Conservation (phyloP, 2,113 vertebrate species). For the Otolemur garnettii region DNA sequence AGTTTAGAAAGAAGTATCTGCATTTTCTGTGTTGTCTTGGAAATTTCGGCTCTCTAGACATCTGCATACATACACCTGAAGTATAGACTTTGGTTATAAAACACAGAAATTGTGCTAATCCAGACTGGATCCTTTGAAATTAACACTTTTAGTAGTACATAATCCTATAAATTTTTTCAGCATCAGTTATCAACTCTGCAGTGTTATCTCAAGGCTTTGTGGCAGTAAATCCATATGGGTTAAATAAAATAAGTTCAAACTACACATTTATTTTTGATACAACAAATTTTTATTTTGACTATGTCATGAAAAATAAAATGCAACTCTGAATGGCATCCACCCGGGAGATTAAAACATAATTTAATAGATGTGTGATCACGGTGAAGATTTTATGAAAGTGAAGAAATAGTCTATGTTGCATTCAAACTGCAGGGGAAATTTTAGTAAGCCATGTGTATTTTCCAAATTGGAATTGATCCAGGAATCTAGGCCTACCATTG, state of each 20-base stretch:
- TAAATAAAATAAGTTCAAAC: slow-evolving; percentile 59
- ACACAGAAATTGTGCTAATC: slow-evolving; percentile 1
- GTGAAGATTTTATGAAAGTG: slow-evolving; percentile 41
- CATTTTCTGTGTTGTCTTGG: background rate
- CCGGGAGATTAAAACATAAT: slow-evolving; percentile 49
- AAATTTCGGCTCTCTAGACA: slow-evolving; percentile 37
- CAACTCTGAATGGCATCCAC: background rate
- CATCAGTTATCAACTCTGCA: slow-evolving; percentile 39
- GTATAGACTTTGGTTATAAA: slow-evolving; percentile 1
- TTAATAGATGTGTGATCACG: slow-evolving; percentile 44
- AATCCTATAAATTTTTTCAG: slow-evolving; percentile 7
- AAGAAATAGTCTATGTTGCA: background rate
- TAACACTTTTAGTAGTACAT: slow-evolving; percentile 16
- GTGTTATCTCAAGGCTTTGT: slow-evolving; percentile 53
- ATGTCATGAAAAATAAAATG: slow-evolving; percentile 56
- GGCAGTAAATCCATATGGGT: slow-evolving; percentile 39
- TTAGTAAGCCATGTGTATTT: slow-evolving; percentile 31
- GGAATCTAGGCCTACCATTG: background rate
- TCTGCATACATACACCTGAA: background rate
- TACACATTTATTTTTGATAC: slow-evolving; percentile 56
- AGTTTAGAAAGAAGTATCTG: background rate
- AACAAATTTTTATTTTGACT: slow-evolving; percentile 47
- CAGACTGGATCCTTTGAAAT: slow-evolving; percentile 44
- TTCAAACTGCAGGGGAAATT: slow-evolving; percentile 49
- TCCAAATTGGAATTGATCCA: slow-evolving; percentile 63